Evolutionary conservation across 2,888 invertebrate genomes (phyloP).

Genomic region (Cotesia congregata): DNA sequence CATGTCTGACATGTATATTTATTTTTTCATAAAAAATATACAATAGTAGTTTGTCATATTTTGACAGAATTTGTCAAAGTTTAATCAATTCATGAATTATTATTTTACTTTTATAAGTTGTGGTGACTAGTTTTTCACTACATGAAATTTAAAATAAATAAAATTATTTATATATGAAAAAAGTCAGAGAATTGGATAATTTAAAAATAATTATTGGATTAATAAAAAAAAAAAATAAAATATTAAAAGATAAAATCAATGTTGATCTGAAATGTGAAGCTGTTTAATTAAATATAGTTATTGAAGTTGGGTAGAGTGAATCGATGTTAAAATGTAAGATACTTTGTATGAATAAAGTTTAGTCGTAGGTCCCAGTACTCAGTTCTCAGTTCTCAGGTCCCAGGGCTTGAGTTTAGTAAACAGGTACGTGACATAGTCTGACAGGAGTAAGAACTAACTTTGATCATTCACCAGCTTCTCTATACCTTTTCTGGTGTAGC

Average conservation of each 20-base stretch:
- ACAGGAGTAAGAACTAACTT: conserved; percentile 43
- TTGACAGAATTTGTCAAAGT: background rate
- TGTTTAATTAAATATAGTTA: background rate
- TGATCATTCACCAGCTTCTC: conserved; percentile 42
- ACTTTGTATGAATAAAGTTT: background rate
- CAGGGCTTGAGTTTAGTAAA: conserved; percentile 37
- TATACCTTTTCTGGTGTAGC: background rate
- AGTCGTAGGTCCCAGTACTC: background rate
- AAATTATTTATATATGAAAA: background rate
- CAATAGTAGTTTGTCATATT: background rate
- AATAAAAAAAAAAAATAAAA: background rate
- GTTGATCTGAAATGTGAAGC: background rate
- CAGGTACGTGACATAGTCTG: conserved; percentile 46
- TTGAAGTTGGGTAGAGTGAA: background rate
- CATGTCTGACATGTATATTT: background rate
- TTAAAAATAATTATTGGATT: no score
- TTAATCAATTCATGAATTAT: conserved; percentile 1
- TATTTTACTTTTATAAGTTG: background rate
- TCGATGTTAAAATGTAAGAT: background rate
- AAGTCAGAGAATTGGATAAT: no score
- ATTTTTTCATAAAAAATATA: background rate
- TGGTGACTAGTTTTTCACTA: background rate
- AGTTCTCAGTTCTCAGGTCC: background rate
- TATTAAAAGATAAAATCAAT: no score
- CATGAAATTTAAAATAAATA: background rate